Base-by-base conservation (phyloP, 64 coral and sea anemone species). In the Pocillopora damicornis region DNA sequence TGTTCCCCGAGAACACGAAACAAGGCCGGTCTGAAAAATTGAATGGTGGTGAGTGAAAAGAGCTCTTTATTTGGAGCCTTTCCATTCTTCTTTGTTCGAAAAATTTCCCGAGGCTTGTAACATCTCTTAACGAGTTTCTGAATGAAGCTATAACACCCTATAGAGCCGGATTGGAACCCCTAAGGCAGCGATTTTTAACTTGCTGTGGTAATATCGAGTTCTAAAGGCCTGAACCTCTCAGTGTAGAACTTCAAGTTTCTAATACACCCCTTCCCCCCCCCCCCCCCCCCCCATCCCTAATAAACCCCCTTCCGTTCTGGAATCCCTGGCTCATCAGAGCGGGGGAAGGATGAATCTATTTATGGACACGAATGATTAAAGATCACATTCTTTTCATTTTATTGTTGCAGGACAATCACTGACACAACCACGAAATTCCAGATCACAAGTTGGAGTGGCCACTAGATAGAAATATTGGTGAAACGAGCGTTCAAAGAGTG, bases 1-100 rank as follows among this genome's bases (percentile, higher is more conserved):
- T 84, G 81, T 84, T 84, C 57, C 81, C 81, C 5, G 81, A 84
- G 5, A 84, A 84, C 81, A 68, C 81, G 18, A 84, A 22, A 13
- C 34, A 84, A 71, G 36, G 35, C 22, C 67, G 71, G 18, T 68
- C 81, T 65, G 63, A 68, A 37, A 84, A 84, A 22, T 56, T 84
- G 58, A 71, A 25, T 66, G 81, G 81, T 84, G 23, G 30, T 30
- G 30, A 17, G 81, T 68, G 16, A 61, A 25, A 80, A 76, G 14
- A 9, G 37, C 75, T 76, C 18, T 11, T 74, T 8, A 74, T 30
- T 11, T 8, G 60, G 14, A 61, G 60, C 60, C 30, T 30, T 61
- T 8, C 1, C 0, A 11, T 61, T 61, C 9, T 61, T 15, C 14
- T 15, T 15, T 61, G 60, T 0, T 68, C 10, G 1, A 68, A 68